Conservation (phyloP, 1,140 invertebrate species). For the Lepidotrigona ventralis region DNA sequence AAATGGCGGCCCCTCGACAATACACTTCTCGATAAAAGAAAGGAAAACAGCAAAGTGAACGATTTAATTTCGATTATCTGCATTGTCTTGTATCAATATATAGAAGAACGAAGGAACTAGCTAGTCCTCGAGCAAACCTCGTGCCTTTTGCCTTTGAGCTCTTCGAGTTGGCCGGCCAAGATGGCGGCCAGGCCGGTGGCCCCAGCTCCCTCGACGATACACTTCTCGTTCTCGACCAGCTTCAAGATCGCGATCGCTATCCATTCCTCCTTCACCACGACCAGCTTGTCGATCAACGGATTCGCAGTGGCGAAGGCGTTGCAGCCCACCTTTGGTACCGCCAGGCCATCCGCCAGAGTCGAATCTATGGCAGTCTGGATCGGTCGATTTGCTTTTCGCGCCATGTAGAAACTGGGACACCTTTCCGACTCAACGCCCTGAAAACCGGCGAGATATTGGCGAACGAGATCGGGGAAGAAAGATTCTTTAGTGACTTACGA, state of each 20-base stretch:
- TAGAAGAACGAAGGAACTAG: neutral
- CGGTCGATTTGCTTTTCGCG: conserved; percentile 87
- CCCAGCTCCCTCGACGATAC: conserved; percentile 95
- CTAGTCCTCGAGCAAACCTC: neutral
- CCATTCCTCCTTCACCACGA: conserved; percentile 91
- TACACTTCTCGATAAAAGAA: neutral
- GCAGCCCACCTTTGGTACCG: conserved; percentile 93
- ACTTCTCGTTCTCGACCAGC: conserved; percentile 94
- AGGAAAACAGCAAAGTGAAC: neutral
- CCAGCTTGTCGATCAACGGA: conserved; percentile 90
- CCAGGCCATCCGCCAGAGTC: conserved; percentile 94
- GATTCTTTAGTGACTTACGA: conserved; percentile 80
- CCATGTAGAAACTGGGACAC: conserved; percentile 90
- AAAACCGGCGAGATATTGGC: neutral
- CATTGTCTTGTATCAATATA: no score
- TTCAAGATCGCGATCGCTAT: conserved; percentile 94
- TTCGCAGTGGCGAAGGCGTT: conserved; percentile 92
- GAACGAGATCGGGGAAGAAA: neutral
- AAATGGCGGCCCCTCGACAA: no score
- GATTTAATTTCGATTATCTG: neutral
- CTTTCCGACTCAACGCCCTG: conserved; percentile 96
- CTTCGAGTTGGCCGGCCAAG: conserved; percentile 89
- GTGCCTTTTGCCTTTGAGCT: conserved; percentile 90
- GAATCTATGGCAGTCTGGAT: conserved; percentile 85
- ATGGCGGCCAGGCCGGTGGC: conserved; percentile 93